Percentiles rank a stretch among this genome's conserved stretches.
These are phyloP conservation scores for Rhabdophis nuchalis DNA, from an alignment of 2,797 vertebrate species.

Conservation along the genomic window DNA sequence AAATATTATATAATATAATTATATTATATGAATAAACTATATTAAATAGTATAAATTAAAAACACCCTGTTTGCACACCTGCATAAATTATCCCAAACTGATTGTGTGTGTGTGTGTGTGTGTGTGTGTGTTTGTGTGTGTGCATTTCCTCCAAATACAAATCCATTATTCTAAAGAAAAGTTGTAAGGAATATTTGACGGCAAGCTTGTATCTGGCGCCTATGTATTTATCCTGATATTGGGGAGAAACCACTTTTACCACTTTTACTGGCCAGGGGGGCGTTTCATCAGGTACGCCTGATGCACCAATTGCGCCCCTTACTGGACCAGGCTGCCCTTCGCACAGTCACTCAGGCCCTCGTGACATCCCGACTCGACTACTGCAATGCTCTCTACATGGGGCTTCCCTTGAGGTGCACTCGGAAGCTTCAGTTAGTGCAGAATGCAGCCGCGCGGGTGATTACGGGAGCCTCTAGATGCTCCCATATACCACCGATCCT, in stretches of 20 bases:
- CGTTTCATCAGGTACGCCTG: too few species aligned
- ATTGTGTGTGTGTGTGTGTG: background rate
- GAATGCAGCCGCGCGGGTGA: too few species aligned
- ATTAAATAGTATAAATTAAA: background rate
- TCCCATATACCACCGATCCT: too few species aligned
- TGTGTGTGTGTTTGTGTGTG: background rate
- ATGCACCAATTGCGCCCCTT: too few species aligned
- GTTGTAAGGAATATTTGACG: background rate
- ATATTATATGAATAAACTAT: background rate
- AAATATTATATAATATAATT: background rate
- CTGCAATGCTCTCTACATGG: too few species aligned
- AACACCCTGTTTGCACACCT: background rate
- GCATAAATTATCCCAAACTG: background rate
- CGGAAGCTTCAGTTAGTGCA: too few species aligned
- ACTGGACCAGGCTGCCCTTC: too few species aligned
- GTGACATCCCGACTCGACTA: too few species aligned
- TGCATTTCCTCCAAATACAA: background rate
- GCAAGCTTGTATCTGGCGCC: background rate
- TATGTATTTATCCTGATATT: background rate
- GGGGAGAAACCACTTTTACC: background rate
- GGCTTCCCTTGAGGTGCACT: too few species aligned
- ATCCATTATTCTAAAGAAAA: background rate
- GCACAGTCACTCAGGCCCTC: too few species aligned
- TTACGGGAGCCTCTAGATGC: too few species aligned
- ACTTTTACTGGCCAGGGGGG: too few species aligned